phyloP scores from a whole-genome alignment of 2,888 invertebrate genomes.

The Spisula solida region DNA sequence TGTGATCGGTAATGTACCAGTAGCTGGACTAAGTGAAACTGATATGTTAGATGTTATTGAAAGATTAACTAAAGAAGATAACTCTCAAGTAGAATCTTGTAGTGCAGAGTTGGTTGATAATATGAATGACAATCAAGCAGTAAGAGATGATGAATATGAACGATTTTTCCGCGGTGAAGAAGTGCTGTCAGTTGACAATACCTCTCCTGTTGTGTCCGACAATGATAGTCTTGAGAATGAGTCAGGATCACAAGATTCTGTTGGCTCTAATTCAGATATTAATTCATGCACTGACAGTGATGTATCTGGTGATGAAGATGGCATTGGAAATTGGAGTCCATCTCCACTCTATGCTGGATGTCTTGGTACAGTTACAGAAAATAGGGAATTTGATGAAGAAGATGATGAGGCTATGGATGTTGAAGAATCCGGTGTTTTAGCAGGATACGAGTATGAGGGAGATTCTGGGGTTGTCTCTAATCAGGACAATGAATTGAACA shows the following conservation, averaged over 20 bases:
- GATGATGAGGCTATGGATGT: conserved; percentile 27
- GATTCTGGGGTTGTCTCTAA: background rate
- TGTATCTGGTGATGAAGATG: conserved; percentile 61
- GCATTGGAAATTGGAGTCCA: conserved; percentile 60
- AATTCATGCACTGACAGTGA: conserved; percentile 60
- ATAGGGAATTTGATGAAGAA: conserved; percentile 23
- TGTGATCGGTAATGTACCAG: background rate
- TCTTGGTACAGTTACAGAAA: conserved; percentile 12
- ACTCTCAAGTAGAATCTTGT: background rate
- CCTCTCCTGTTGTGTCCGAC: conserved; percentile 41
- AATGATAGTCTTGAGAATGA: conserved; percentile 36
- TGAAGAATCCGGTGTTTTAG: conserved; percentile 36
- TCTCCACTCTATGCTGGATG: conserved; percentile 54
- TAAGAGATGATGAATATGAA: conserved; percentile 36
- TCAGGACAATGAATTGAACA: conserved; percentile 45
- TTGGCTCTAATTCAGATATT: conserved; percentile 45
- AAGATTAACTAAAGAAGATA: conserved; percentile 53
- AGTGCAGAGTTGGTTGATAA: background rate
- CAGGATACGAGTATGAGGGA: conserved; percentile 42
- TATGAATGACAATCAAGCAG: conserved; percentile 17
- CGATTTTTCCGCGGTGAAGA: conserved; percentile 25
- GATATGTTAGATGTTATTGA: conserved; percentile 61
- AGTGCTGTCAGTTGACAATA: conserved; percentile 38
- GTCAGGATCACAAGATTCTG: conserved; percentile 14
- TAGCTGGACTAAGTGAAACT: conserved; percentile 52